Evolutionary conservation across 2,888 invertebrate species (phyloP), one percentile per base, ranked within the genome.

Genomic region (Amphipyra tragopoginis): DNA sequence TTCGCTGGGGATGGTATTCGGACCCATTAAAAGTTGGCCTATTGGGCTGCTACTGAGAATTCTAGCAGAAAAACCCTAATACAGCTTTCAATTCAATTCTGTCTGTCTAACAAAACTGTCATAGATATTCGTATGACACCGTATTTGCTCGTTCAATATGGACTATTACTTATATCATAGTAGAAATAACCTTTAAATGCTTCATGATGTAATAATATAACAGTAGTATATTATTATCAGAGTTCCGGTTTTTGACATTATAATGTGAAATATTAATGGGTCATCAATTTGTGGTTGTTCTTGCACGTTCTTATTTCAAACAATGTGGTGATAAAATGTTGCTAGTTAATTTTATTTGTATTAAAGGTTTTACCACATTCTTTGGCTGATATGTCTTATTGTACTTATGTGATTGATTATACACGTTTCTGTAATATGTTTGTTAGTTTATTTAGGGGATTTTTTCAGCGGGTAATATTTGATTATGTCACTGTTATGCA

Each of bases 161-260:
- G 7, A 38, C 15, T 39, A 39, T 40, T 29, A 29, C 21, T 26
- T 14, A 6, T 13, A 34, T 13, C 14, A 48, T 34, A 39, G n/a
- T 40, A 38, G 40, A 29, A 44, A 34, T 36, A 0, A 40, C 6
- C 34, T n/a, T 11, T 58, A 57, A 34, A 8, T 49, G n/a, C 40
- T 43, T 42, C 7, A 43, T 38, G 10, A 13, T n/a, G n/a, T 47
- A 47, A 49, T 39, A 44, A 49, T 39, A 44, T 44, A 50, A 49
- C 38, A 44, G 6, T 5, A 29, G 42, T 58, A 56, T 29, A 47
- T 54, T 49, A 50, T 7, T 48, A 45, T 48, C 50, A 49, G 11
- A 52, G 57, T 58, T 70, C 70, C 70, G 70, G 75, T 65, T 70
- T 53, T 50, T 56, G 21, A 44, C 29, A 51, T 6, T 44, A 3